These are phyloP conservation scores for Macrotus californicus DNA, from an alignment of 2,113 vertebrate species.

Conservation along the genomic window DNA sequence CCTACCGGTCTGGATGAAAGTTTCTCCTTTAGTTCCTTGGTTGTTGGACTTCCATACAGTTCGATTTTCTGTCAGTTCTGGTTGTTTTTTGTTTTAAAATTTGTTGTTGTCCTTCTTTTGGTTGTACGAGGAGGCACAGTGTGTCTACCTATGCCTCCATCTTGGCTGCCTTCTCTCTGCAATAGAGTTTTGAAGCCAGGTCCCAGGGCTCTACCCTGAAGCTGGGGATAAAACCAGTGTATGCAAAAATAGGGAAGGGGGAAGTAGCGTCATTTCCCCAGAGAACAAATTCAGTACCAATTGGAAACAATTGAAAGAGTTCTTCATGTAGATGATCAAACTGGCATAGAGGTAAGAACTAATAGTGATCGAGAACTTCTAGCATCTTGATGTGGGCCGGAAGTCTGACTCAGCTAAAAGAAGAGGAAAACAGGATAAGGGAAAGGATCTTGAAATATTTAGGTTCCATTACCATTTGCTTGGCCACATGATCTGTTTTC, in stretches of 20 bases:
- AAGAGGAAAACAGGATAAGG: not conserved
- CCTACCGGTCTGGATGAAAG: too few relatives aligned
- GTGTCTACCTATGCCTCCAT: too few relatives aligned
- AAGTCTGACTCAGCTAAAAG: not conserved
- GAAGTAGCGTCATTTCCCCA: not conserved
- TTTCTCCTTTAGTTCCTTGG: too few relatives aligned
- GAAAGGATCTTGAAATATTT: not conserved
- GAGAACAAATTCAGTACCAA: not conserved
- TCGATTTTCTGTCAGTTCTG: too few relatives aligned
- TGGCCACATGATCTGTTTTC: not conserved
- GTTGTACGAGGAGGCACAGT: too few relatives aligned
- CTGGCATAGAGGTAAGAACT: not conserved
- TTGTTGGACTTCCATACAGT: too few relatives aligned
- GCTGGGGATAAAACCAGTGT: constrained; percentile 17
- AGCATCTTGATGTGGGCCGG: not conserved
- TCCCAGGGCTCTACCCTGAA: not conserved
- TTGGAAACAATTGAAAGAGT: not conserved
- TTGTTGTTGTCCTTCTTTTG: too few relatives aligned
- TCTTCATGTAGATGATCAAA: not conserved
- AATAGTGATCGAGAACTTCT: too few relatives aligned
- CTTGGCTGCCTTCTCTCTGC: too few relatives aligned
- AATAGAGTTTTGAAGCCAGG: not conserved
- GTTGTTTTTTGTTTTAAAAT: too few relatives aligned
- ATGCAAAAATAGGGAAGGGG: not conserved
- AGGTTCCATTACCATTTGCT: not conserved